phyloP scores from a whole-genome alignment of 2,797 vertebrate species.

The Apogon talboti region DNA sequence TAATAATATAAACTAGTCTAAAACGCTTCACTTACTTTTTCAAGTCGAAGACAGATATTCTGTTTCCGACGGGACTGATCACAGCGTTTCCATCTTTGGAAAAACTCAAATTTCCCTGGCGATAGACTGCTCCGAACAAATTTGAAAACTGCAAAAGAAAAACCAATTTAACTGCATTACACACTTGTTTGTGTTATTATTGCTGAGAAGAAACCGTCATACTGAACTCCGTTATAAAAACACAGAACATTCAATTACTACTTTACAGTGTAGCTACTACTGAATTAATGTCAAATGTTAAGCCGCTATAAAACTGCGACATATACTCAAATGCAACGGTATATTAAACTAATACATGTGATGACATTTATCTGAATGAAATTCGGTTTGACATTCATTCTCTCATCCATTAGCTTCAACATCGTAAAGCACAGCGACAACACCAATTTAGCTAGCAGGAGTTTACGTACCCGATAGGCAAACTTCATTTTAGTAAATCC shows the following conservation, averaged over 20 bases:
- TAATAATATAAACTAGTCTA: fast-evolving
- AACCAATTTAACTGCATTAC: not conserved
- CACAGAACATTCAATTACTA: no score
- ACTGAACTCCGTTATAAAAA: not conserved
- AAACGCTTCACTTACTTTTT: conserved; percentile 87
- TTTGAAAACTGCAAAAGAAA: conserved; percentile 89
- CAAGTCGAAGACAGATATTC: conserved; percentile 92
- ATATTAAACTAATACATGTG: not conserved
- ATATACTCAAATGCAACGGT: not conserved
- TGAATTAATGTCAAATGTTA: no score
- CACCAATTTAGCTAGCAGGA: not conserved
- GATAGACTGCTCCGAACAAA: conserved; percentile 93
- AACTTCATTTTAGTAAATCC: conserved; percentile 82
- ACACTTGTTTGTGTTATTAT: no score
- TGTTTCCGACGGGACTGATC: conserved; percentile 95
- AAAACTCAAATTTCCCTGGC: conserved; percentile 91
- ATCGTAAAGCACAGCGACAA: not conserved
- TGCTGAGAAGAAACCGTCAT: not conserved
- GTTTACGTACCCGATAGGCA: conserved; percentile 80
- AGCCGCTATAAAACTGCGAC: no score
- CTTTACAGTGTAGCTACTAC: no score
- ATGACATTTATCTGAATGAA: not conserved
- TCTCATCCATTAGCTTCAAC: not conserved
- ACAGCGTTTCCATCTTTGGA: conserved; percentile 90
- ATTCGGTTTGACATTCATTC: not conserved